A percentile compares a stretch with the other conserved stretches of the same genome.
phyloP scores from a whole-genome alignment of 2,113 vertebrate genomes.

The Phaetusa simplex region DNA sequence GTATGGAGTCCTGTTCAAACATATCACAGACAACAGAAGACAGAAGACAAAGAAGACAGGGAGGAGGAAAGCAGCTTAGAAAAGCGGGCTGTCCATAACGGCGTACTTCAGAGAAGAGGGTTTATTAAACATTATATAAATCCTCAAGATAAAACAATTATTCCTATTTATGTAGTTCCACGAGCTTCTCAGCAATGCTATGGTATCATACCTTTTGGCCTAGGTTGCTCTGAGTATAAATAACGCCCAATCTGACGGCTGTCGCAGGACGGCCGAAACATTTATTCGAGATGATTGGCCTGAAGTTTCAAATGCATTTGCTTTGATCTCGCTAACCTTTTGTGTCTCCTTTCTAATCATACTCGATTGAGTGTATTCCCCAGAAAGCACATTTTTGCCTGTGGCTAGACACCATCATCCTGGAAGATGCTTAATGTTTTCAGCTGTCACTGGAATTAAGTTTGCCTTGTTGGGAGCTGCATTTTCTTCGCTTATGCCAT shows the following conservation, averaged over 20 bases:
- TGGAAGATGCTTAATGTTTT: background rate
- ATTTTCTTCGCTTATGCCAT: fast-evolving
- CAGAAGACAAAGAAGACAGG: background rate
- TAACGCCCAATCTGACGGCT: background rate
- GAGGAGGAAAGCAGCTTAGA: background rate
- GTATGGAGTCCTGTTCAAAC: conserved; percentile 15
- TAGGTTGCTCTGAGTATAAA: background rate
- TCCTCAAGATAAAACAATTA: background rate
- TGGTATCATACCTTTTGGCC: background rate
- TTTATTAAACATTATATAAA: background rate
- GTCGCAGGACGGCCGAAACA: background rate
- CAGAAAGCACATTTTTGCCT: background rate
- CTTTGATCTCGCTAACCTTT: background rate
- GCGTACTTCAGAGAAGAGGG: background rate
- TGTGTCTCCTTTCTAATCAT: background rate
- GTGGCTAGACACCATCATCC: background rate
- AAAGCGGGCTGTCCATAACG: background rate
- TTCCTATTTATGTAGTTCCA: background rate
- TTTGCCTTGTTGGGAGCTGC: background rate
- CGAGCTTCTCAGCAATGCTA: background rate
- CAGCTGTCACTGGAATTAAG: background rate
- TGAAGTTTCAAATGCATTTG: background rate
- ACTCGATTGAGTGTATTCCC: background rate
- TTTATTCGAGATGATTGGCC: background rate
- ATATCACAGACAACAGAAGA: background rate